Evolutionary conservation across 35 echinoderm and acorn worm genomes (phyloP), one percentile per base, ranked within the genome.

Genomic region (Ophioderma brevispina): DNA sequence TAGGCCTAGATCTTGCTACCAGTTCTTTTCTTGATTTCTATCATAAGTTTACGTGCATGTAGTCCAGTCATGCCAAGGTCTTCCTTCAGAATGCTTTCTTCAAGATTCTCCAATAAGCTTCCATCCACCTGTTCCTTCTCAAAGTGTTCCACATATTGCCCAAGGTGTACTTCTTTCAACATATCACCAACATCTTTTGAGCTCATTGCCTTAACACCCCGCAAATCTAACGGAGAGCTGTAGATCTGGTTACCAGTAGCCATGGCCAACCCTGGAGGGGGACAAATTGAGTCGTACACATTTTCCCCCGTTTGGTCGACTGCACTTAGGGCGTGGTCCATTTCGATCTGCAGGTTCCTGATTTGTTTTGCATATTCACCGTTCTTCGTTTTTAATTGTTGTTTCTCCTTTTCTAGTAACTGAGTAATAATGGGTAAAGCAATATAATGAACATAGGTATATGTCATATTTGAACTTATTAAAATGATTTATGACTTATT

Each of bases 11-110:
- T n/a, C n/a, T n/a, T n/a, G n/a, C n/a, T n/a, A n/a, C n/a, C n/a
- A n/a, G n/a, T 38, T 6, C 52, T 14, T 34, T 63, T 85, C 15
- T 64, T 85, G 31, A 85, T 18, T 21, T 33, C 46, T 23, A 85
- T 21, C 32, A 81, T 76, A 25, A 94, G 77, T 41, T 94, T 94
- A 1, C 36, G 81, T 39, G 92, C 92, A 76, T 90, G 81, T 32
- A 94, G 49, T 5, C 82, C 81, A 33, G 81, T 81, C 92, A 94
- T 94, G 0, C 87, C 87, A 25, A 94, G 75, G 40, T 94, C 92
- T 81, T 38, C 70, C 77, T 75, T 89, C 56, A 94, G 50, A 21
- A 90, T 86, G n/a, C 80, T 82, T 35, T 86, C 77, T 14, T 85
- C 46, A 13, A 94, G 56, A 25, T 38, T 76, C n/a, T 79, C 76